Conservation (phyloP, 2,888 invertebrate species). For the Melikaiella ostensackeni region DNA sequence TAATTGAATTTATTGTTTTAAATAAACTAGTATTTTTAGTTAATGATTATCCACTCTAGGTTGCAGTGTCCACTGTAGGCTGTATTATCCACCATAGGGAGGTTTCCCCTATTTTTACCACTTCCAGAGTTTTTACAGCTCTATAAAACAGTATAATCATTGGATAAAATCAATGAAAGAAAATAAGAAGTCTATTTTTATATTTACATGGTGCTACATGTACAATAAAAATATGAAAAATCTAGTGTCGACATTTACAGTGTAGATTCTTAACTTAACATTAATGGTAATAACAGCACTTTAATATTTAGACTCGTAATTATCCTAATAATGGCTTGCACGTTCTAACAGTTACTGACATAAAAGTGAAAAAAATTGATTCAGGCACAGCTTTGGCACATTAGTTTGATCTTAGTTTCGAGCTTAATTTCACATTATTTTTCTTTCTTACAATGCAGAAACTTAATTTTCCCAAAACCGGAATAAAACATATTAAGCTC, state of each 20-base stretch:
- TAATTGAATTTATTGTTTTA: no score
- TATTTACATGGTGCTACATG: neutral
- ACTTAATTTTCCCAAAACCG: no score
- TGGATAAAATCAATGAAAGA: neutral
- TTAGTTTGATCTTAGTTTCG: neutral
- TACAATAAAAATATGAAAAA: neutral
- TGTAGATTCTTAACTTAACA: neutral
- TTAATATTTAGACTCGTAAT: neutral
- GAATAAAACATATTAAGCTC: no score
- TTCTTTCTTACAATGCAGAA: no score
- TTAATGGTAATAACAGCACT: neutral
- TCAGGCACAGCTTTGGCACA: neutral
- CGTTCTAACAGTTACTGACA: neutral
- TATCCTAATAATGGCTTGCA: neutral
- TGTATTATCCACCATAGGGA: no score
- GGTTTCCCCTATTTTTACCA: no score
- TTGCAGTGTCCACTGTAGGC: no score
- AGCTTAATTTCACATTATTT: no score
- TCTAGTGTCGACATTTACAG: neutral
- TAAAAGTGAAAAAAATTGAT: neutral
- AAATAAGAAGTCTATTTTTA: neutral
- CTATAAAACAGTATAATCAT: neutral
- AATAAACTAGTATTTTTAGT: no score
- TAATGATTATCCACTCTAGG: no score
- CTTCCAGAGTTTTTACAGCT: neutral